Conservation (phyloP, 1,140 invertebrate species). For the Aphidius gifuensis region DNA sequence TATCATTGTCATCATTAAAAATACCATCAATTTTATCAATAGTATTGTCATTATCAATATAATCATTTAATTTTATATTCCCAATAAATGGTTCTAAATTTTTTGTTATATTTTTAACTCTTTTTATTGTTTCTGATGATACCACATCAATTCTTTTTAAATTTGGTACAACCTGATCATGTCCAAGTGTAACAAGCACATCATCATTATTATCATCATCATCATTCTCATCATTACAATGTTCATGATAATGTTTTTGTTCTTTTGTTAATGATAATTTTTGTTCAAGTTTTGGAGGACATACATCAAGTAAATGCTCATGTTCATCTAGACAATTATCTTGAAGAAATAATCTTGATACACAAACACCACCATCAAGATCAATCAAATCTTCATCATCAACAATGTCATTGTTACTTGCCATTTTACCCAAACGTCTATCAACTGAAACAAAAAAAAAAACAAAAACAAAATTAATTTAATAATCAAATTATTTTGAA, state of each 20-base stretch:
- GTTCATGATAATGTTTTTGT: slow-evolving; percentile 29
- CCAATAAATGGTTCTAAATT: slow-evolving; percentile 48
- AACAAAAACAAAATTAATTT: background rate
- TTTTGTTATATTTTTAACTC: slow-evolving; percentile 48
- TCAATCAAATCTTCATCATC: slow-evolving; percentile 51
- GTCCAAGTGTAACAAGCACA: slow-evolving; percentile 47
- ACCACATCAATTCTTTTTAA: slow-evolving; percentile 50
- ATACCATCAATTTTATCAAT: background rate
- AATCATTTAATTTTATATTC: slow-evolving; percentile 9
- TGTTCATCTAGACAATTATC: slow-evolving; percentile 43
- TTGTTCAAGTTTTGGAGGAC: slow-evolving; percentile 47
- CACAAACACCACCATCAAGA: slow-evolving; percentile 41
- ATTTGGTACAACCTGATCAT: slow-evolving; percentile 47
- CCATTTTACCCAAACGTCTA: slow-evolving; percentile 33
- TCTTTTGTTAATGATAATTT: slow-evolving; percentile 43
- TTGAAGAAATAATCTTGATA: slow-evolving; percentile 27
- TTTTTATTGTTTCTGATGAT: slow-evolving; percentile 50
- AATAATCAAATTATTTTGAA: background rate
- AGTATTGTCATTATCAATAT: slow-evolving; percentile 11
- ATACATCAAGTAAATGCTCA: slow-evolving; percentile 50
- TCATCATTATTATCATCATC: slow-evolving; percentile 29
- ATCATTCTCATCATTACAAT: background rate
- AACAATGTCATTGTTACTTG: slow-evolving; percentile 22
- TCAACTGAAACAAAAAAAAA: slow-evolving; percentile 6
- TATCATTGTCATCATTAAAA: slow-evolving; percentile 7